Evolutionary conservation across 1,140 invertebrate species (phyloP).

Genomic region (Hyles vespertilio): DNA sequence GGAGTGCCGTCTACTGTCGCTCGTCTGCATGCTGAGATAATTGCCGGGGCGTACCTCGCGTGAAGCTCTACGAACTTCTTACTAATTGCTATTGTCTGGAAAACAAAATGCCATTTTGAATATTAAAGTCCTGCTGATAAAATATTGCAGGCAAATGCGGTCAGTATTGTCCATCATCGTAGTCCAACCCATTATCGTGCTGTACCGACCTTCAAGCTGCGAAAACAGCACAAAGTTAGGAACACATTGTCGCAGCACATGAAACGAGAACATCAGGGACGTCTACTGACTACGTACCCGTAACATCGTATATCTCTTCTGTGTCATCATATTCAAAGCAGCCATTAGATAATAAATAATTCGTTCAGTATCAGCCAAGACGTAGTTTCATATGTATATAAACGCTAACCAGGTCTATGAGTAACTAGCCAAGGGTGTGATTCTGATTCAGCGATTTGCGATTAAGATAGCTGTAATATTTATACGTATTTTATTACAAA

Average conservation of each 20-base stretch:
- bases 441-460: too few relatives aligned
- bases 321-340: too few relatives aligned
- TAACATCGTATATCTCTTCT: too few relatives aligned
- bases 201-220: not conserved
- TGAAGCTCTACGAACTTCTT: slow-evolving; percentile 82
- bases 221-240: not conserved
- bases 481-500: too few relatives aligned
- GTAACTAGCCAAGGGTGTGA: too few relatives aligned
- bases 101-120: slow-evolving; percentile 9
- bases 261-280: not conserved
- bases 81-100: slow-evolving; percentile 79
- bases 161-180: not conserved
- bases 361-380: too few relatives aligned
- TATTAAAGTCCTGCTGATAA: not conserved
- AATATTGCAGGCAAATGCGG: not conserved
- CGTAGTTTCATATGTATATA: too few relatives aligned
- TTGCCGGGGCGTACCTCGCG: slow-evolving; percentile 77
- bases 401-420: too few relatives aligned
- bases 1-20: slow-evolving; percentile 81
- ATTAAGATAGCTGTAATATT: too few relatives aligned
- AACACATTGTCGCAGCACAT: not conserved
- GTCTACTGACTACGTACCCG: too few relatives aligned
- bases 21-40: slow-evolving; percentile 78
- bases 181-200: not conserved
- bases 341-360: too few relatives aligned